Percentiles rank a stretch among this genome's conserved stretches.
These are phyloP conservation scores for Ceraclea dissimilis DNA, from an alignment of 2,888 invertebrate genomes.

Conservation along the genomic window DNA sequence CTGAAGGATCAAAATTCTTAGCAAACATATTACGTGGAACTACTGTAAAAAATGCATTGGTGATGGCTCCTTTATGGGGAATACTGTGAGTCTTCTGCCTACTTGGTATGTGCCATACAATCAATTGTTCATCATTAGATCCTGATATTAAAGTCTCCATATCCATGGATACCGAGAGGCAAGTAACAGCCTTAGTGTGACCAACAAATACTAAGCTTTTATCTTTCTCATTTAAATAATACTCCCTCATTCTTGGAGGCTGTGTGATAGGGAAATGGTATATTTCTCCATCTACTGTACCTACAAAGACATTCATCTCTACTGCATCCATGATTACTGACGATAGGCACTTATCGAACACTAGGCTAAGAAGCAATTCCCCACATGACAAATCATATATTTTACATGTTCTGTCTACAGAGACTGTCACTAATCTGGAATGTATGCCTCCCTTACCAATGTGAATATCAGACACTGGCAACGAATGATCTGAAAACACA, in stretches of 20 bases:
- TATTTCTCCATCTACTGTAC: conserved; percentile 64
- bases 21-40: conserved; percentile 53
- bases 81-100: conserved; percentile 64
- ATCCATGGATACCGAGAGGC: conserved; percentile 64
- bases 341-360: conserved; percentile 64
- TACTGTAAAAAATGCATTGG: conserved; percentile 60
- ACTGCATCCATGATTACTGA: conserved; percentile 60
- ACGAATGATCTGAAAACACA: conserved; percentile 70
- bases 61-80: conserved; percentile 65
- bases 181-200: conserved; percentile 62
- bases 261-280: conserved; percentile 58
- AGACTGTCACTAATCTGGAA: conserved; percentile 67
- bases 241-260: conserved; percentile 59
- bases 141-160: conserved; percentile 69
- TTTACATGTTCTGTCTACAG: conserved; percentile 75
- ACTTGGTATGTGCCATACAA: conserved; percentile 76
- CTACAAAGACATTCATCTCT: conserved; percentile 68
- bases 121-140: conserved; percentile 63
- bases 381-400: conserved; percentile 71
- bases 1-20: conserved; percentile 49
- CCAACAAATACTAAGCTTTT: conserved; percentile 51
- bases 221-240: conserved; percentile 52
- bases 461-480: conserved; percentile 71
- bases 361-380: conserved; percentile 59
- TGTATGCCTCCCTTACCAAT: conserved; percentile 64